Base-by-base conservation (phyloP, 2,113 vertebrate species). In the Paratilapia polleni region DNA sequence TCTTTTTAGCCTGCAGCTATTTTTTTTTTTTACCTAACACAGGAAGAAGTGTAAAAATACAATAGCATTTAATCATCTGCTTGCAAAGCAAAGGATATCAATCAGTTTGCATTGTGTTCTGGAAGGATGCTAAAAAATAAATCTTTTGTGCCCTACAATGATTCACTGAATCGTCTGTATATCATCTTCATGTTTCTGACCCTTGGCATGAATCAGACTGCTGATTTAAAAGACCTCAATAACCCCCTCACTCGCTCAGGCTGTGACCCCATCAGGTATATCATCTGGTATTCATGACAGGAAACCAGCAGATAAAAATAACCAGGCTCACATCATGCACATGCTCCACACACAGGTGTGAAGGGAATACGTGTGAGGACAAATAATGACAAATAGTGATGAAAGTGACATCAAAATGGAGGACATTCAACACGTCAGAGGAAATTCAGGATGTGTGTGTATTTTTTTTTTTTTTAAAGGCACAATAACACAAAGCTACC, bases 241-340 rank as follows among this genome's bases (percentile, higher is more conserved):
- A 64, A 84, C 75, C 66, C 49, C 36, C 66, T 17, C 4, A 3
- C 38, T 20, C 2, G 1, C 78, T 75, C 12, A 56, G 59, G 75
- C 61, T 12, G 5, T 13, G 66, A 78, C 85, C 78, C 73, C 81
- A 89, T 87, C 77, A 79, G 81, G 63, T 85, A 15, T 19, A 61
- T 84, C 81, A 83, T 89, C 81, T 75, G 66, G 62, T 78, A 61
- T 84, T 89, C 85, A 81, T 78, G 77, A 84, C 85, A 68, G 77
- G 79, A 81, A 91, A 80, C 76, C 52, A 76, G 80, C 28, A 70
- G 89, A 85, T 82, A 89, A 86, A 92, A 93, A 89, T 84, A 92
- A 78, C 70, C 22, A 2, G 6, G 49, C 76, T 86, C 49, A 28
- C 38, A 77, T 77, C 26, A 64, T 43, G 74, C 64, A 76, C 63